phyloP scores from a whole-genome alignment of 2,888 invertebrate genomes.

The Parnassius smintheus region DNA sequence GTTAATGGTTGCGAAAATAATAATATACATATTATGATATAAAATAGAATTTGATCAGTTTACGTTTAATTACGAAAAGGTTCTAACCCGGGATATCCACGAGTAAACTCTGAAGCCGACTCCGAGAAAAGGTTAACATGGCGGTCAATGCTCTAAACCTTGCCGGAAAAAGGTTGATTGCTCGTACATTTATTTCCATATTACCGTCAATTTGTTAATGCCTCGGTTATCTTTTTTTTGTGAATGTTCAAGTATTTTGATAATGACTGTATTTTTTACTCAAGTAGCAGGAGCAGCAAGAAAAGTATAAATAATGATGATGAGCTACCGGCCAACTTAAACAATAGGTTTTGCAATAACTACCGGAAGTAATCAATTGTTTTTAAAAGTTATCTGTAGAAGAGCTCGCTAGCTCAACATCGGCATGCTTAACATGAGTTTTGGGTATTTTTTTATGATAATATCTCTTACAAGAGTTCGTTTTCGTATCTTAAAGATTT shows the following conservation, averaged over 20 bases:
- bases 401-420: too few relatives aligned
- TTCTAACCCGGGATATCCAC: neutral
- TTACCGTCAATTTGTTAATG: neutral
- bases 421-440: too few relatives aligned
- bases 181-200: neutral
- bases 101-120: neutral
- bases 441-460: too few relatives aligned
- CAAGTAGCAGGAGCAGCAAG: neutral
- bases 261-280: neutral
- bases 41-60: too few relatives aligned
- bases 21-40: too few relatives aligned
- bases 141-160: neutral
- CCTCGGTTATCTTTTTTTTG: neutral
- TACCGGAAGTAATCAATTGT: too few relatives aligned
- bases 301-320: neutral
- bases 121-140: neutral
- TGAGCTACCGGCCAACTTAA: neutral
- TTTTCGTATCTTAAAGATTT: too few relatives aligned
- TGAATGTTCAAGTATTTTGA: neutral
- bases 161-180: neutral
- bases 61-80: too few relatives aligned
- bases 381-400: too few relatives aligned
- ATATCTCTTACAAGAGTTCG: too few relatives aligned
- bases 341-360: too few relatives aligned
- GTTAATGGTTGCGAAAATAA: too few relatives aligned